Conservation (phyloP, 92 coral and sea anemone species). For the Zoanthus solanderi region DNA sequence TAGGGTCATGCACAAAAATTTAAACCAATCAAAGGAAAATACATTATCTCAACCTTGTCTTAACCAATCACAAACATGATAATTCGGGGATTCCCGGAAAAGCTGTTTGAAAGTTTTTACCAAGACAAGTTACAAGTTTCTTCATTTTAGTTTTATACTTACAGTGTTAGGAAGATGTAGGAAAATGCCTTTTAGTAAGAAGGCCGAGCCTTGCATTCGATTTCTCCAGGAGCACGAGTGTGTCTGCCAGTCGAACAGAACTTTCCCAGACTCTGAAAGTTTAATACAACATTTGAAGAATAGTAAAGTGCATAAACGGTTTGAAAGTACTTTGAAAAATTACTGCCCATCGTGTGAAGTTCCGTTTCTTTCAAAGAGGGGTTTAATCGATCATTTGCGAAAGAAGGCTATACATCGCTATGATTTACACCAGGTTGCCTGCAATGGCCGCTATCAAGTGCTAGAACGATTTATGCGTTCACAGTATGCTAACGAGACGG, state of each 20-base stretch:
- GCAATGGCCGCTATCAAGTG: slow-evolving; percentile 63
- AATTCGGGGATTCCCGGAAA: too few relatives aligned
- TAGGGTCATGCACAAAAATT: too few relatives aligned
- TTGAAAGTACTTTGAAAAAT: not conserved
- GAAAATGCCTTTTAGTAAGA: slow-evolving; percentile 71
- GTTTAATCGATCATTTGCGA: slow-evolving; percentile 67
- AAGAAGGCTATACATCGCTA: slow-evolving; percentile 58
- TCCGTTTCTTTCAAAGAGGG: slow-evolving; percentile 32
- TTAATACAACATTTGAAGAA: slow-evolving; percentile 47
- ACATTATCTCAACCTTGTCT: too few relatives aligned
- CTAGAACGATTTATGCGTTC: slow-evolving; percentile 52
- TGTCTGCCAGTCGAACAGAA: slow-evolving; percentile 37
- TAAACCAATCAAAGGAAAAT: too few relatives aligned
- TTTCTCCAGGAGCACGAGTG: slow-evolving; percentile 61
- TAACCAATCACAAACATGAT: too few relatives aligned
- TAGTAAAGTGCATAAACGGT: slow-evolving; percentile 22
- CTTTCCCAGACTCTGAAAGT: slow-evolving; percentile 32
- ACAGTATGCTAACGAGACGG: slow-evolving; percentile 57
- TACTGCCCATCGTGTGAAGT: slow-evolving; percentile 54
- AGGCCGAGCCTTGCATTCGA: slow-evolving; percentile 51
- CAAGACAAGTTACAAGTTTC: too few relatives aligned
- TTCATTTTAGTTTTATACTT: too few relatives aligned
- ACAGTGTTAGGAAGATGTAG: too few relatives aligned
- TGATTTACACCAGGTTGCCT: slow-evolving; percentile 78
- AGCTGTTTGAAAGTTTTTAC: too few relatives aligned